A percentile compares a stretch with the other conserved stretches of the same genome.
Conservation (phyloP, 92 coral and sea anemone genomes). For the Virgularia gustaviana region DNA sequence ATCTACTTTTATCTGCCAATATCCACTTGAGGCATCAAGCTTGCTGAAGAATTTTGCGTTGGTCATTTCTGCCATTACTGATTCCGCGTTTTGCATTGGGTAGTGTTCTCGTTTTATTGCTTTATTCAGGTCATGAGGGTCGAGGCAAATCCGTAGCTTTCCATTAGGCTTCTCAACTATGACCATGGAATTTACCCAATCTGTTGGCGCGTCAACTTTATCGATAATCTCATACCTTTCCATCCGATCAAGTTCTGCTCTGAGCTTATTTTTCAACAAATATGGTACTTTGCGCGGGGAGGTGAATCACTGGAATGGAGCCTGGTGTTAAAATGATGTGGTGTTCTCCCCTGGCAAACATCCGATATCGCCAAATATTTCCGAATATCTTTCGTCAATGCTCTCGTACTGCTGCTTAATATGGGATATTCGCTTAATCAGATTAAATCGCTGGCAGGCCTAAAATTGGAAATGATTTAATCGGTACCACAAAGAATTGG, state of each 20-base stretch:
- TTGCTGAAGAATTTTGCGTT: neutral
- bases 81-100: neutral
- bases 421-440: neutral
- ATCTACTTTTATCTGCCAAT: constrained; percentile 23
- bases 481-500: neutral
- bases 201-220: neutral
- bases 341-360: neutral
- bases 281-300: neutral
- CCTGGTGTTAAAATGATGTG: neutral
- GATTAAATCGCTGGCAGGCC: neutral
- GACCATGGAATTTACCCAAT: neutral
- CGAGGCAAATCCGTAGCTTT: constrained; percentile 1
- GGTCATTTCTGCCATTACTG: constrained; percentile 7
- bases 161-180: neutral
- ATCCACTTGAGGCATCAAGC: constrained; percentile 6
- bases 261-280: neutral
- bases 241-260: neutral
- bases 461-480: neutral
- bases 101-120: constrained; percentile 1
- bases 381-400: neutral
- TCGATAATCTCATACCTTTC: neutral
- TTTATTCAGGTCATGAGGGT: constrained; percentile 1
- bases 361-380: neutral
- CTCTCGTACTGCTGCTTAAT: neutral
- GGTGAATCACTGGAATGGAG: neutral